These are phyloP conservation scores for Thymelicus lineola DNA, from an alignment of 2,888 invertebrate species.

Conservation along the genomic window DNA sequence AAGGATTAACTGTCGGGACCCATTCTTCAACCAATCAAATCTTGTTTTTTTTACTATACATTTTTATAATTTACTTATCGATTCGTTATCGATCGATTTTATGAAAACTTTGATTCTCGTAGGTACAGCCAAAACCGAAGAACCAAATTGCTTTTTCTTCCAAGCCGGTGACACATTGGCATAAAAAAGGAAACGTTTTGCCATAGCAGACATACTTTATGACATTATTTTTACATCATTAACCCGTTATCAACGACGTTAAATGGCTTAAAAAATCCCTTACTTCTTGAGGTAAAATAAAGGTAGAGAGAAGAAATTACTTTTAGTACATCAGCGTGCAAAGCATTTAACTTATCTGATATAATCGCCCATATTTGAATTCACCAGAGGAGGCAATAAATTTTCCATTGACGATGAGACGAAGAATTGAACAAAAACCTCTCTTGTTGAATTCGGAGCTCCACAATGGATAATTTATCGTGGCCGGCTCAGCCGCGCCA, in stretches of 20 bases:
- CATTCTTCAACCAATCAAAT: no score
- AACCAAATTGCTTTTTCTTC: neutral
- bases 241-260: constrained; percentile 31
- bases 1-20: no score
- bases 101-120: no score
- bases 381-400: constrained; percentile 77
- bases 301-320: constrained; percentile 66
- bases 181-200: neutral
- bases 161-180: neutral
- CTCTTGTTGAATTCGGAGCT: constrained; percentile 75
- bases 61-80: no score
- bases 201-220: constrained; percentile 4
- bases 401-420: constrained; percentile 81
- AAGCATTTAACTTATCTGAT: constrained; percentile 71
- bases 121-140: no score
- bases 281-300: constrained; percentile 57
- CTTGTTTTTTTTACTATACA: no score
- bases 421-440: constrained; percentile 84
- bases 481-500: constrained; percentile 63
- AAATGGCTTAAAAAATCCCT: constrained; percentile 54
- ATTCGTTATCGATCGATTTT: no score
- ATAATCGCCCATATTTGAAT: constrained; percentile 82
- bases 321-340: constrained; percentile 65
- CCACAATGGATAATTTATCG: constrained; percentile 83
- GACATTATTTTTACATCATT: constrained; percentile 6